Base-by-base conservation (phyloP, 2,113 vertebrate genomes). In the Spheniscus mendiculus region DNA sequence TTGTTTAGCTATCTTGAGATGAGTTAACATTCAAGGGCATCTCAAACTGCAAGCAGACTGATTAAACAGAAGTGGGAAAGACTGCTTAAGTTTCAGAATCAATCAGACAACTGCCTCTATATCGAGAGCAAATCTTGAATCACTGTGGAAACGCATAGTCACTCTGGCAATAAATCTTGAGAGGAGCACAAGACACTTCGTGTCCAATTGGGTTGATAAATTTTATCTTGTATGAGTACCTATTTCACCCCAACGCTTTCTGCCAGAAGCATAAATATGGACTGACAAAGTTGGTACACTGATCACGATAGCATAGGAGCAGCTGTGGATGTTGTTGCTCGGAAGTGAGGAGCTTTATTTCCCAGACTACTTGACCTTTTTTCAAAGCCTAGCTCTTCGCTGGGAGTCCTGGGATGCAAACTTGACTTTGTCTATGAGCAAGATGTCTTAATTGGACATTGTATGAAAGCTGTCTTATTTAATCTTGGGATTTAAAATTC, bases 221-320 rank as follows among this genome's bases (percentile, higher is more conserved):
- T 7, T 86, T 83, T 59, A 47, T 76, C 47, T 81, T 62, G 15
- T 22, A 9, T 47, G 34, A 67, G 55, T 80, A 65, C 13, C 49
- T 72, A 2, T 85, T 90, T 93, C 44, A 88, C 32, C 29, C 10
- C 15, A 55, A 8, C 0, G 1, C 14, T 69, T 62, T 83, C 36
- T 80, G 32, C 36, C 45, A 61, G 17, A 38, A 80, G 15, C 21
- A 19, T 59, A 50, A 66, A 53, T 42, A 45, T 1, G 6, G 65
- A 30, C 44, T 42, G 47, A 69, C 70, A 34, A 62, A 42, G 32
- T 29, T 32, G 32, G 13, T 67, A 20, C 5, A 0, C 26, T 77
- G 53, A 14, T 83, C 15, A 15, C 0, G 1, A 5, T 10, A 63
- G 53, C 23, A 3, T 15, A 49, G 25, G 32, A 70, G 9, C 12